A percentile compares a stretch with the other conserved stretches of the same genome.
phyloP scores from a whole-genome alignment of 1,140 invertebrate species.

The Drosophila ercepeae region DNA sequence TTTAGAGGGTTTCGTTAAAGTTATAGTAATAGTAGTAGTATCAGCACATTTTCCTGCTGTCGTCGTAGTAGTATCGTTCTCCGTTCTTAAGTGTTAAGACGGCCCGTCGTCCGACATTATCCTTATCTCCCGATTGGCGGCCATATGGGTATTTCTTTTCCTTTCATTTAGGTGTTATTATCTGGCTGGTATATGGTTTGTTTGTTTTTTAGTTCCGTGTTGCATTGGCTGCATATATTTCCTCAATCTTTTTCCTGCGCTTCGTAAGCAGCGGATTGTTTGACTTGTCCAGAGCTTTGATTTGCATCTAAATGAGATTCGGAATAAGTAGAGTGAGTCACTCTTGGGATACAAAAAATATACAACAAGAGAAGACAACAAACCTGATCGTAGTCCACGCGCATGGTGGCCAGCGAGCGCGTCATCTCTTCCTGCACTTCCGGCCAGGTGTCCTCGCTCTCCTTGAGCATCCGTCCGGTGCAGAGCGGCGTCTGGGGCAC shows the following conservation, averaged over 20 bases:
- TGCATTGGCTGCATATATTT: conserved; percentile 42
- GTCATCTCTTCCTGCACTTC: conserved; percentile 99
- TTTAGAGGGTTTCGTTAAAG: conserved; percentile 21
- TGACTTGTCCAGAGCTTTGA: conserved; percentile 94
- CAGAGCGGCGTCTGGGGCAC: conserved; percentile 97
- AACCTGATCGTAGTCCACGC: conserved; percentile 95
- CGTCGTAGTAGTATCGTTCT: conserved; percentile 24
- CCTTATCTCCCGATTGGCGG: conserved; percentile 9
- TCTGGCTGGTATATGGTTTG: background rate
- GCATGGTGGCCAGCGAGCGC: conserved; percentile 97
- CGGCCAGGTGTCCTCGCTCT: conserved; percentile 96
- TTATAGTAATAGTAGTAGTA: conserved; percentile 26
- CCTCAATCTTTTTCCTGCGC: conserved; percentile 88
- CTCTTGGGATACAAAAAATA: conserved; percentile 14
- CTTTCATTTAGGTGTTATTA: background rate
- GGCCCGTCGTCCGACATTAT: conserved; percentile 2
- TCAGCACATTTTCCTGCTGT: background rate
- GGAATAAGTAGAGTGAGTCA: too few relatives aligned
- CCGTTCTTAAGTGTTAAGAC: conserved; percentile 32
- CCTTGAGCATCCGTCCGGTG: conserved; percentile 93
- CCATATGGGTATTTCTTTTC: background rate
- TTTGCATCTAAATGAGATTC: conserved; percentile 87
- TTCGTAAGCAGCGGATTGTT: conserved; percentile 96
- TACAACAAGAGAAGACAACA: conserved; percentile 5
- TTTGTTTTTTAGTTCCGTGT: conserved; percentile 19